Evolutionary conservation across 2,797 vertebrate species (phyloP), one percentile per base, ranked within the genome.

Genomic region (Craterocephalus amniculus): DNA sequence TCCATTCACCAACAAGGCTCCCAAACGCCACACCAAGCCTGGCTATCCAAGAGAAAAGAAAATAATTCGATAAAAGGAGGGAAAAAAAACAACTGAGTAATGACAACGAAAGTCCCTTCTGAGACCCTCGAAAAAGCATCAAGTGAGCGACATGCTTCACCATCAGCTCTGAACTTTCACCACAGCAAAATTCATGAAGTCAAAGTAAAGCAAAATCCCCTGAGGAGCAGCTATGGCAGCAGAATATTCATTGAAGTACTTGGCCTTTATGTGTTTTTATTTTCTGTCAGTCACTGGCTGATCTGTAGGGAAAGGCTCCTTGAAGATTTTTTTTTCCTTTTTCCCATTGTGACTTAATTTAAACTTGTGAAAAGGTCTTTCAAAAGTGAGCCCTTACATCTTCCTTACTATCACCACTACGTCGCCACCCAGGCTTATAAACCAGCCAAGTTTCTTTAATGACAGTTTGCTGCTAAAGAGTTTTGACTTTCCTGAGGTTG

Each of bases 1-100:
- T 89, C 86, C 87, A 90, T 88, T 80, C 78, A 83, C 81, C 74
- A 54, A 85, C 45, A 61, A 88, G 78, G 76, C 86, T 85, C 80
- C 71, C 58, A 70, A 87, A 83, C 83, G 74, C 70, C 36, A 80
- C 58, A 79, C 54, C 43, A 36, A 55, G 55, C 68, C 67, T 81
- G 74, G 81, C 63, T 65, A 70, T 64, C 79, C 55, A 55, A 65
- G 58, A 58, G 77, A 55, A 58, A 67, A 40, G 18, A 40, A 8
- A 57, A 38, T 49, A 49, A 65, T 26, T 6, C 27, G 8, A 48
- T 58, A 31, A 34, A 48, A 29, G 29, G 29, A 63, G 52, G 52
- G 62, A 45, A 61, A 55, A 22, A 31, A 24, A 72, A 43, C 40
- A 58, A 66, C 63, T 58, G 49, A 58, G 9, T 74, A 63, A 71